Evolutionary conservation across 2,797 vertebrate genomes (phyloP).

Genomic region (Macropus fuliginosus): DNA sequence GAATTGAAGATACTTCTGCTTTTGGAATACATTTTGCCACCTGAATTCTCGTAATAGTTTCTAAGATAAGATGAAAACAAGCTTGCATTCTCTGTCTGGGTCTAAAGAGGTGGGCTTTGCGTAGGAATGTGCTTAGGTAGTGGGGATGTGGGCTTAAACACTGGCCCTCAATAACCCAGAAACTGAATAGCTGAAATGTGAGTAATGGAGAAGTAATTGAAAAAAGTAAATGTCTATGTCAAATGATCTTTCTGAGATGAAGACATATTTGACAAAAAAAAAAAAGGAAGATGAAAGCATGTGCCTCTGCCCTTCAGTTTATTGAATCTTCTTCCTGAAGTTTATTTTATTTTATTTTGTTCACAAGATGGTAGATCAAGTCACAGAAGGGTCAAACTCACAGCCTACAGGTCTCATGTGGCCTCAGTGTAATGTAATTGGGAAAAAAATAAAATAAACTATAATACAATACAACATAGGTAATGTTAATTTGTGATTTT

Average conservation of each 20-base stretch:
- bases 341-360: background rate
- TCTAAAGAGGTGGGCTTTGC: background rate
- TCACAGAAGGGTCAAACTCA: background rate
- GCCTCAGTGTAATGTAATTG: background rate
- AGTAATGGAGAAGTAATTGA: background rate
- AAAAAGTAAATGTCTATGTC: background rate
- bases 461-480: background rate
- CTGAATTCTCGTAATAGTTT: slow-evolving; percentile 32
- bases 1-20: slow-evolving; percentile 36
- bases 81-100: slow-evolving; percentile 32
- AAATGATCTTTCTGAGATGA: slow-evolving; percentile 16
- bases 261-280: background rate
- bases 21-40: slow-evolving; percentile 34
- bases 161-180: slow-evolving; percentile 15
- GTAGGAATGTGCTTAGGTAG: slow-evolving; percentile 23
- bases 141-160: slow-evolving; percentile 12
- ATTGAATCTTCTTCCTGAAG: background rate
- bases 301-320: background rate
- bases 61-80: slow-evolving; percentile 43
- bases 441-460: background rate
- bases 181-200: slow-evolving; percentile 43
- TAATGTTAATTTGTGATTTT: background rate
- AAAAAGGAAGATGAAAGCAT: background rate
- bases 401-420: background rate
- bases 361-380: background rate